Conservation (phyloP, 30 jellyfish, hydroid and myxozoan species). For the Hydractinia echinata region DNA sequence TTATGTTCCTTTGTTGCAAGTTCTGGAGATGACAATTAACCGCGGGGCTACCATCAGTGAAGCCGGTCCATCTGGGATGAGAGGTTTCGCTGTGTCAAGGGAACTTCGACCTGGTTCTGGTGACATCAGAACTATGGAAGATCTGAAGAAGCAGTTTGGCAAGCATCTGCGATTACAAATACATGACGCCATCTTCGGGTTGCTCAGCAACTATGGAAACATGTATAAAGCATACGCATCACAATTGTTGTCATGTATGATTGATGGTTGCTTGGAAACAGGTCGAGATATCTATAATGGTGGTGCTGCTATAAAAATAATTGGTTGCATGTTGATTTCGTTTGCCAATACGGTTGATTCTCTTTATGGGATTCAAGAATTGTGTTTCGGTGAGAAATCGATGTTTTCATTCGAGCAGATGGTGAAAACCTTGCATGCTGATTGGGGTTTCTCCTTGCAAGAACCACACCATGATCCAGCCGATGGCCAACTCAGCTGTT, state of each 20-base stretch:
- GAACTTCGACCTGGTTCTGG: constrained; percentile 34
- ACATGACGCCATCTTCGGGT: constrained; percentile 12
- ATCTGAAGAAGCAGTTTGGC: constrained; percentile 30
- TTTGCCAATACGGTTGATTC: constrained; percentile 40
- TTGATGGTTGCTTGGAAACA: constrained; percentile 31
- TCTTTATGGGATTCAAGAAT: constrained; percentile 23
- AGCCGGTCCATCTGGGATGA: constrained; percentile 38
- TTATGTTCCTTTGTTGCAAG: constrained; percentile 22
- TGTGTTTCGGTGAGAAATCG: constrained; percentile 32
- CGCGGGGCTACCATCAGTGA: constrained; percentile 31
- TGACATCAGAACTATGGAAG: constrained; percentile 10
- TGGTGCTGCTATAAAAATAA: constrained; percentile 30
- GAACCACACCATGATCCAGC: constrained; percentile 32
- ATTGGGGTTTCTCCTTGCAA: constrained; percentile 36
- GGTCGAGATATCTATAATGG: constrained; percentile 28
- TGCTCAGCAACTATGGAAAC: constrained; percentile 19
- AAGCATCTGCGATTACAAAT: constrained; percentile 31
- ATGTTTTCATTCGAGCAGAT: constrained; percentile 7
- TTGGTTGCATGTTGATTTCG: constrained; percentile 25
- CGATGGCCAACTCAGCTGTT: constrained; percentile 11
- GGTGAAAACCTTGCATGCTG: constrained; percentile 10
- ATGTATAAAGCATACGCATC: constrained; percentile 8
- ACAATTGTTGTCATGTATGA: constrained; percentile 27
- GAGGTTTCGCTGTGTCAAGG: constrained; percentile 26
- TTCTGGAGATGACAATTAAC: constrained; percentile 25